Base-by-base conservation (phyloP, 2,113 vertebrate species). In the Cheirogaleus medius region DNA sequence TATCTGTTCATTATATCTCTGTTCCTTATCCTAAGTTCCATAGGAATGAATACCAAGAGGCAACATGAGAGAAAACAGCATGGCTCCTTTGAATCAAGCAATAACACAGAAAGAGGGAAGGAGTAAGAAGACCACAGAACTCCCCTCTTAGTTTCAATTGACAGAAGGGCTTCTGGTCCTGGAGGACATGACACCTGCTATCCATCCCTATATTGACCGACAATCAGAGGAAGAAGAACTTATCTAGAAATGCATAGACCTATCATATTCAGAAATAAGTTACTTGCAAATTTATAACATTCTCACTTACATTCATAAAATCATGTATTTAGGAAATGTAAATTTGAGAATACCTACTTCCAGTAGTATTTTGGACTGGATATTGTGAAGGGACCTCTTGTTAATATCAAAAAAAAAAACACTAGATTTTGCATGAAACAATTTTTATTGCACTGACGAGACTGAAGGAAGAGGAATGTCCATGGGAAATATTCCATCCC, bases 221-320 rank as follows among this genome's bases (percentile, higher is more conserved):
- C n/a, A 95, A 69, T 44, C 34, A 21, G 14, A 94, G 25, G 8
- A 96, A 23, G n/a, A 95, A 82, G 25, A 87, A 27, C 25, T 84
- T 88, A 47, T 82, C 83, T 83, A 29, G 58, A 94, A 94, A 94
- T 76, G 91, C 0, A n/a, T 2, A 80, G 29, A 76, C 5, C 29
- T 90, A 47, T 85, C 32, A 86, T 69, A 91, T 68, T 94, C 39
- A 54, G 13, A 95, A 95, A 82, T 34, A 86, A 93, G 7, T 69
- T 34, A 87, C 32, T 82, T 60, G 39, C 23, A 94, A 91, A 89
- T 78, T 56, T 73, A 69, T 60, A 85, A 84, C 12, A 68, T 84
- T 81, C 44, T 81, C 18, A 87, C 63, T 32, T 84, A 34, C 32
- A 76, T 47, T 88, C 34, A 52, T 87, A 88, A 77, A 87, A 69